These are phyloP conservation scores for Nematopogon swammerdamellus DNA, from an alignment of 2,888 invertebrate species.

Conservation along the genomic window DNA sequence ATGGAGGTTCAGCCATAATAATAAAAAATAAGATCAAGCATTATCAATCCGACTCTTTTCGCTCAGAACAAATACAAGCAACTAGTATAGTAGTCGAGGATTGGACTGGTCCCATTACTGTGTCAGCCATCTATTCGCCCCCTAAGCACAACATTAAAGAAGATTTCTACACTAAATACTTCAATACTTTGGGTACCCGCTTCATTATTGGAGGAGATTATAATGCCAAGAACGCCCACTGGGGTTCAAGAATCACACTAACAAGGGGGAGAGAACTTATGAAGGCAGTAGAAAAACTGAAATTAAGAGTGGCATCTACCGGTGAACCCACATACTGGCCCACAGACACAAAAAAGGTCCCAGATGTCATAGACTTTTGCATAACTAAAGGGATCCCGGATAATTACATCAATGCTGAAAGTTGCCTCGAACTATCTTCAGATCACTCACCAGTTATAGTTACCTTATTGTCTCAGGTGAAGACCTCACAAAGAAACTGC, in stretches of 20 bases:
- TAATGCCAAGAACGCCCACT: conserved; percentile 13
- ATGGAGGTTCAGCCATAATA: conserved; percentile 12
- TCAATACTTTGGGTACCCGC: conserved; percentile 9
- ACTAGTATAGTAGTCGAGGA: conserved; percentile 7
- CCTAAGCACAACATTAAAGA: conserved; percentile 13
- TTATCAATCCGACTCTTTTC: conserved; percentile 3
- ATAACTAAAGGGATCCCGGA: conserved; percentile 1
- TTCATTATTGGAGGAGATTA: conserved; percentile 14
- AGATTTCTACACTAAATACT: conserved; percentile 10
- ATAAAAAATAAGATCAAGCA: conserved; percentile 10
- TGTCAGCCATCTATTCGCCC: conserved; percentile 11
- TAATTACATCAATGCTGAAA: conserved; percentile 7
- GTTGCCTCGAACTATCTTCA: not conserved
- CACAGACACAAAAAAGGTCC: conserved; percentile 8
- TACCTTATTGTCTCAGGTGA: not conserved
- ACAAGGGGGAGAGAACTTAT: conserved; percentile 6
- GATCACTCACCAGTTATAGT: not conserved
- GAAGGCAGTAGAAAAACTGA: not conserved
- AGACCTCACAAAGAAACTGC: not conserved
- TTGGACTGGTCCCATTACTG: not conserved
- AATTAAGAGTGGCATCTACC: conserved; percentile 4
- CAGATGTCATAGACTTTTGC: conserved; percentile 9
- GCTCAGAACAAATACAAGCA: conserved; percentile 10
- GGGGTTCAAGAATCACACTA: conserved; percentile 13
- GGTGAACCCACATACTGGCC: conserved; percentile 14